Evolutionary conservation across 2,888 invertebrate species (phyloP), one percentile per base, ranked within the genome.

Genomic region (Tetranychus piercei): DNA sequence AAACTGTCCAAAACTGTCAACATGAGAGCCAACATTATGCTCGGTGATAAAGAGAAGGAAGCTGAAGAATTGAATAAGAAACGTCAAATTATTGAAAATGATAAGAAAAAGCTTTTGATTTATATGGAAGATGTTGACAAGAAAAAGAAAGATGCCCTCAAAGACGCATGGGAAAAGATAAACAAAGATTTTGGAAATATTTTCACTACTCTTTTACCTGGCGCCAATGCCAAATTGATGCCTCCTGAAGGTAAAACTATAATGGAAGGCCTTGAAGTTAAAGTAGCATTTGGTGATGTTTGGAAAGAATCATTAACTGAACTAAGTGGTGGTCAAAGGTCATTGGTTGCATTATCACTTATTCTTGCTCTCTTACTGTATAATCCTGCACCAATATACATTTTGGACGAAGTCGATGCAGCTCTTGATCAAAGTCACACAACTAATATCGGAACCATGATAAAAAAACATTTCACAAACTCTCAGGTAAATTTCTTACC

Each of bases 401-500:
- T 99, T 82, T 86, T 99, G 80, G 99, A 99, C 83, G 99, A 99
- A 85, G 94, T 99, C 73, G 99, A 99, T 83, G 96, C 99, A 0
- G 99, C 97, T 9, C 86, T 99, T 44, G 99, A 99, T 85, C 87
- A 96, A 78, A 93, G 92, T 7, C 99, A 99, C 83, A 99, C 99
- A 15, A 96, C 97, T 84, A 99, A 99, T 84, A 97, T 99, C 81
- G 97, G 97, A 5, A 87, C 88, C 79, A 96, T 99, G 94, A 86
- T 99, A 72, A 90, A 90, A 81, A 85, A 87, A 18, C 93, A 94
- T 83, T 96, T 96, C 81, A 89, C 87, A 78, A 88, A 89, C 81
- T 94, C 94, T 44, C 91, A 90, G 86, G 89, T 89, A 67, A 66
- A 23, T n/a, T n/a, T n/a, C 8, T 69, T 1, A 73, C 11, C 7